Evolutionary conservation across 2,797 vertebrate genomes (phyloP), one percentile per base, ranked within the genome.

Genomic region (Sebastes kiyomatsui): DNA sequence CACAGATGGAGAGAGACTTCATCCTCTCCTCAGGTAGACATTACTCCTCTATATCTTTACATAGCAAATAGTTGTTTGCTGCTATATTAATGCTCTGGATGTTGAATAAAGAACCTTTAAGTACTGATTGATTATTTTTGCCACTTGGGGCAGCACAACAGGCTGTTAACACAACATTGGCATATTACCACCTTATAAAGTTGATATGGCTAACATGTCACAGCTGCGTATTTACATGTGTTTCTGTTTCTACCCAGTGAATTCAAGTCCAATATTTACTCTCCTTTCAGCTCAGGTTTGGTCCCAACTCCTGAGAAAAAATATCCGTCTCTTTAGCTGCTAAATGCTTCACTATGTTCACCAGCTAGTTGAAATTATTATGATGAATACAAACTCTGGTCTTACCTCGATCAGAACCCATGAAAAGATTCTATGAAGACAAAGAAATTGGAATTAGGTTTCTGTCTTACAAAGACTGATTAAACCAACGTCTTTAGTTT

Each of bases 371-470:
- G 5, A 52, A n/a, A 52, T 52, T n/a, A 52, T 52, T 18, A 69
- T 9, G 5, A 27, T 76, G 20, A 62, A 55, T 5, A 67, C 8
- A 75, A 83, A 80, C 20, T 7, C 3, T 7, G 1, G 5, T 80
- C 95, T 95, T 95, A 99, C 98, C 97, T 96, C 94, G 97, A 66
- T 99, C 98, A 67, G 97, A 97, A 72, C 97, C 97, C 97, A 99
- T 96, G 91, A 96, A 99, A 18, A 99, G 96, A 92, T 98, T 99
- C 98, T 99, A 90, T 2, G 77, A 13, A 85, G 77, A 87, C 83
- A 77, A 78, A 78, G 1, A 33, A 14, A 82, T 0, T 13, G 2
- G 1, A 60, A 32, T 81, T 25, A 61, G 18, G 25, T 59, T 42
- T 72, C 12, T 7, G 38, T 56, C 1, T 30, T 18, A 46, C 42